These are phyloP conservation scores for Numenius phaeopus DNA, from an alignment of 2,797 vertebrate species.

Conservation along the genomic window DNA sequence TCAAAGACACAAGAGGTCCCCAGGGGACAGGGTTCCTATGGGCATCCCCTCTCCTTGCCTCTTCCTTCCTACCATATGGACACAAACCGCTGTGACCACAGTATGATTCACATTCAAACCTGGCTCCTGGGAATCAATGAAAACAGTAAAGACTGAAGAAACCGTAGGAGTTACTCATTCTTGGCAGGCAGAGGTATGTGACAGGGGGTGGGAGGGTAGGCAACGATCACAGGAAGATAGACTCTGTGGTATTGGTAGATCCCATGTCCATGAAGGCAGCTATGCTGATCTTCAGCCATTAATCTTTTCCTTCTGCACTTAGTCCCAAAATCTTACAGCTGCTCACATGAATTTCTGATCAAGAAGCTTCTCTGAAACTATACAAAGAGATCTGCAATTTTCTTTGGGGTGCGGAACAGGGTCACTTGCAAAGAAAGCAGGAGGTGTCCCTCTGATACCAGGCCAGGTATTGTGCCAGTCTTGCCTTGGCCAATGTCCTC, in stretches of 20 bases:
- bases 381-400: rapidly evolving
- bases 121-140: not conserved
- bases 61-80: not conserved
- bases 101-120: not conserved
- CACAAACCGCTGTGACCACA: not conserved
- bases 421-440: not conserved
- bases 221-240: not conserved
- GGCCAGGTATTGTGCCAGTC: rapidly evolving
- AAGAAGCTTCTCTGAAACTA: not conserved
- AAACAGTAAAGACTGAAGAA: not conserved
- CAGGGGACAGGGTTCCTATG: rapidly evolving
- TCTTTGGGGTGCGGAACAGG: not conserved
- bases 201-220: not conserved
- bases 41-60: not conserved
- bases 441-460: not conserved
- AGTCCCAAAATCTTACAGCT: not conserved
- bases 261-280: not conserved
- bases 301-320: not conserved
- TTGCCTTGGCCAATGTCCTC: not conserved
- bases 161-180: rapidly evolving
- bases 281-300: not conserved
- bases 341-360: not conserved
- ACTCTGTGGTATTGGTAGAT: not conserved
- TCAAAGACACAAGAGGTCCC: not conserved
- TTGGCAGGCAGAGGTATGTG: not conserved